Evolutionary conservation across 2,113 vertebrate species (phyloP).

Genomic region (Dromas ardeola): DNA sequence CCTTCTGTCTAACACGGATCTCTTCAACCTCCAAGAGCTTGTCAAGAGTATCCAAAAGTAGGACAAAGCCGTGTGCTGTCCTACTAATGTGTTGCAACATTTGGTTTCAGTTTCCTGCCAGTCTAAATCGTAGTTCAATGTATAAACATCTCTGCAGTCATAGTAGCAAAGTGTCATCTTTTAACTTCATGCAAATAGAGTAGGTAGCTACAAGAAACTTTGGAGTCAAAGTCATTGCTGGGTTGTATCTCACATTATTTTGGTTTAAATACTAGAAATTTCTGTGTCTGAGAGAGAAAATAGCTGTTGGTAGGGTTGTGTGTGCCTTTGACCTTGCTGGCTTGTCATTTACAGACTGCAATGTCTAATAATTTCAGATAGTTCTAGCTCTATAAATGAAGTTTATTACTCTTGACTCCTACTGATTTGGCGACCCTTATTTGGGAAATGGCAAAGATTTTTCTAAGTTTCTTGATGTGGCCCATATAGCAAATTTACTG

Average conservation of each 20-base stretch:
- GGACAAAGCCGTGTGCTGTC: not conserved
- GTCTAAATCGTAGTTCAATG: not conserved
- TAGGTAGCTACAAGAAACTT: not conserved
- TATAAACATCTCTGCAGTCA: not conserved
- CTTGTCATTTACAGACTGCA: not conserved
- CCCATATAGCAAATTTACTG: not conserved
- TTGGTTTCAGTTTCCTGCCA: not conserved
- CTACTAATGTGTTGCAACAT: not conserved
- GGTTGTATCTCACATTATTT: fast-evolving
- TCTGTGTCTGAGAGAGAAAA: not conserved
- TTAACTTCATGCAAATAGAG: not conserved
- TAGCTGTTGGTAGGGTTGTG: too few relatives aligned
- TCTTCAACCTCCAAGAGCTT: slow-evolving; percentile 1
- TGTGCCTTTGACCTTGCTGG: not conserved
- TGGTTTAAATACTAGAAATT: not conserved
- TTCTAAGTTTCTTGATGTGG: not conserved
- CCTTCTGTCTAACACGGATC: slow-evolving; percentile 16
- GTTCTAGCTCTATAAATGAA: not conserved
- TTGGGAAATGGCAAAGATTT: not conserved
- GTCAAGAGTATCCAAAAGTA: not conserved
- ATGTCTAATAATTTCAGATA: not conserved
- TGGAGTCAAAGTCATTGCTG: not conserved
- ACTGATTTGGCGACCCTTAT: not conserved
- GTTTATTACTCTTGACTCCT: not conserved
- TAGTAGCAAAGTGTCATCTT: fast-evolving